Conservation (phyloP, 2,113 vertebrate species). For the Podilymbus podiceps region DNA sequence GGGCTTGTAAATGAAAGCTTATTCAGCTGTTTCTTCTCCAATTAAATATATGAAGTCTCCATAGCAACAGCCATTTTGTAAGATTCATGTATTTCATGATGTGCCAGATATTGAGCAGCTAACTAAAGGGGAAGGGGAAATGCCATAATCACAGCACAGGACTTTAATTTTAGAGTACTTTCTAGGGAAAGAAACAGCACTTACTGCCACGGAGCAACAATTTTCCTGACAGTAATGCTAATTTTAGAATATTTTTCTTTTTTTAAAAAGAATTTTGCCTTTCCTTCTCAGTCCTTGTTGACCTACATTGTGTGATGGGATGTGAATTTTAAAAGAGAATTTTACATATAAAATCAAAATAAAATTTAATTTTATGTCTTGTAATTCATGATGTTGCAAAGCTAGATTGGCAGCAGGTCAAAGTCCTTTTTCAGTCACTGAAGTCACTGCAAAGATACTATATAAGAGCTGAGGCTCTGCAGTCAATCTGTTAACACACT, state of each 20-base stretch:
- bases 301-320: neutral
- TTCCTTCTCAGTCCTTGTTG: neutral
- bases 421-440: neutral
- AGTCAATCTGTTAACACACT: neutral
- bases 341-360: neutral
- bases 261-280: neutral
- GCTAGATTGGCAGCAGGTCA: neutral
- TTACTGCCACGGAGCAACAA: neutral
- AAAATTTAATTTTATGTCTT: neutral
- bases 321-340: neutral
- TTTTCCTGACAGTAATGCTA: neutral
- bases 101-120: neutral
- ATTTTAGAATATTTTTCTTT: neutral
- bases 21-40: neutral
- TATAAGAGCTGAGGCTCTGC: neutral
- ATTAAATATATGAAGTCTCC: slow-evolving; percentile 5
- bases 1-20: neutral
- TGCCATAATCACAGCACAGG: neutral
- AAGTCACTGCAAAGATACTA: neutral
- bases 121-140: neutral
- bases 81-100: neutral
- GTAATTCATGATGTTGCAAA: neutral
- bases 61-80: slow-evolving; percentile 9
- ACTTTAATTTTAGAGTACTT: neutral
- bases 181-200: neutral